Evolutionary conservation across 2,888 invertebrate species (phyloP), one percentile per base, ranked within the genome.

Genomic region (Odiellus spinosus): DNA sequence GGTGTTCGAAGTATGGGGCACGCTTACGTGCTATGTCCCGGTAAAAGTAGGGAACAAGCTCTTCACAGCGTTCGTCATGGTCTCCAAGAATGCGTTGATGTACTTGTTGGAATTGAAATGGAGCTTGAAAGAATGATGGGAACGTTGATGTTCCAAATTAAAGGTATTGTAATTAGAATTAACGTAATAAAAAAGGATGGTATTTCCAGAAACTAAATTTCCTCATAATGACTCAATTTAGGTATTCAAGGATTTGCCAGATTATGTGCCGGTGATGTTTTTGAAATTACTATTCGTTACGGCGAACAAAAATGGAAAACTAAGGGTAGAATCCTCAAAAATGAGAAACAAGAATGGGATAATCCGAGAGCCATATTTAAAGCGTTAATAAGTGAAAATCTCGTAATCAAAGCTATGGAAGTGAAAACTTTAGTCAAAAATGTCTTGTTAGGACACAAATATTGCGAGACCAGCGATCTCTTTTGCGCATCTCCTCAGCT

Each of bases 211-310:
- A 40, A 40, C n/a, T 8, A 15, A 40, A 3, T 40, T 35, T 35
- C 35, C 2, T n/a, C 5, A 35, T n/a, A 4, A 35, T n/a, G n/a
- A n/a, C n/a, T 4, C 35, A 3, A 35, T 45, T 34, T 18, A 72
- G 73, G 72, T 21, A 71, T 74, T 54, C 70, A 70, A 53, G 74
- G 74, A 11, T 74, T 74, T 61, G 73, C 74, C 4, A 64, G 74
- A 5, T 64, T 74, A 33, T 71, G 71, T 57, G 67, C 71, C 2
- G 74, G 74, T 3, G 74, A 75, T 59, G 68, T 71, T 20, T 75
- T 73, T 63, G 73, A 74, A 57, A 70, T 75, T 20, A 64, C 64
- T 3, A 60, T 75, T 11, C 63, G 68, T 45, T 71, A 73, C 56
- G 74, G 73, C 4, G 58, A 60, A 15, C 73, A 73, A 59, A 74